Evolutionary conservation across 2,113 vertebrate genomes (phyloP).

Genomic region (Anguilla rostrata): DNA sequence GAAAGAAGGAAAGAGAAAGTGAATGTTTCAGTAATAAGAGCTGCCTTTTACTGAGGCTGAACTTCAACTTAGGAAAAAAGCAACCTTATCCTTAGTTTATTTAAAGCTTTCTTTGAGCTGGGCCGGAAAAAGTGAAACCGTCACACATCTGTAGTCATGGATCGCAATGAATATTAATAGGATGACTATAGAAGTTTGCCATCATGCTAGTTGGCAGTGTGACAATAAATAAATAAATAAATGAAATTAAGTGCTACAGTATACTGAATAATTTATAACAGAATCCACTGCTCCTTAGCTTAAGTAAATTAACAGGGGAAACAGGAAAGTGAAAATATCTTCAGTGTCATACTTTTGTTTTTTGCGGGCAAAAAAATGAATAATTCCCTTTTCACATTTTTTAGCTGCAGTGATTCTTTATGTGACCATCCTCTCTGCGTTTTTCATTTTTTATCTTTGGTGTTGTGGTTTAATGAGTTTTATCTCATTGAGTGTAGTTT

Average conservation of each 20-base stretch:
- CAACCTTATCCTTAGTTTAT: conserved; percentile 2
- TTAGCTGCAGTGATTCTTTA: conserved; percentile 12
- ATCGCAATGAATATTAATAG: conserved; percentile 1
- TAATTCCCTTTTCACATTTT: conserved; percentile 41
- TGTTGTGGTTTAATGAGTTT: conserved; percentile 59
- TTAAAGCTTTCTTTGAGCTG: not conserved
- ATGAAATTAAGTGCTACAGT: conserved; percentile 9
- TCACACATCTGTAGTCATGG: not conserved
- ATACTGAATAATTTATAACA: conserved; percentile 29
- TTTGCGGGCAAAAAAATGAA: conserved; percentile 41
- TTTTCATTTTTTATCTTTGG: conserved; percentile 42
- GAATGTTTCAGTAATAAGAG: not conserved
- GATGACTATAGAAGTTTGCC: not conserved
- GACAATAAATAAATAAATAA: not conserved
- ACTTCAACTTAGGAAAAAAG: not conserved
- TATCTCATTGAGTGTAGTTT: conserved; percentile 60
- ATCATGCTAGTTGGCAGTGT: conserved; percentile 13
- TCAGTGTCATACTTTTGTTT: conserved; percentile 42
- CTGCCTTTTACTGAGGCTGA: not conserved
- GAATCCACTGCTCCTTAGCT: conserved; percentile 18
- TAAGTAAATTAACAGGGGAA: conserved; percentile 34
- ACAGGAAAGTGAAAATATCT: conserved; percentile 26
- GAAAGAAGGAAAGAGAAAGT: not conserved
- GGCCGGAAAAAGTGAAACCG: not conserved
- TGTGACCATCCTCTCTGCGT: conserved; percentile 12